Evolutionary conservation across 2,888 invertebrate genomes (phyloP).

Genomic region (Trachelus iudaicus): DNA sequence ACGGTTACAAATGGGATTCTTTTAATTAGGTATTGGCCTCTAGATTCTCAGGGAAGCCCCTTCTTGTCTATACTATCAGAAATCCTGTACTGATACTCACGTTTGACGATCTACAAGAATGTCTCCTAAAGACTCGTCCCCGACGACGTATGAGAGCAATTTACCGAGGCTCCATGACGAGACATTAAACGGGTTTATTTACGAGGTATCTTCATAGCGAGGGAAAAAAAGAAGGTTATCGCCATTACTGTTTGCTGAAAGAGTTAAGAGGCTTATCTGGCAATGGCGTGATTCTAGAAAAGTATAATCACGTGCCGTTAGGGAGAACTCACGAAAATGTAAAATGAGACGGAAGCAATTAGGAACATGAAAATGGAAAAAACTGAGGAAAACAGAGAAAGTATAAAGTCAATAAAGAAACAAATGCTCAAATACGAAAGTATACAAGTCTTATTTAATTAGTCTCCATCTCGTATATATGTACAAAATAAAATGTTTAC

Average conservation of each 20-base stretch:
- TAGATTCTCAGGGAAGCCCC: not conserved
- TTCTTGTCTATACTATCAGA: not conserved
- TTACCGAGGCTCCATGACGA: not conserved
- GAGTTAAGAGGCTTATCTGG: not conserved
- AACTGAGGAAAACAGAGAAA: not conserved
- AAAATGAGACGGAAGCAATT: not conserved
- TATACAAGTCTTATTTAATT: conserved; percentile 53
- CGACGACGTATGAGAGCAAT: not conserved
- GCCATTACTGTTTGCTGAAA: not conserved
- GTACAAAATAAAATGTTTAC: conserved; percentile 36
- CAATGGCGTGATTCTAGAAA: not conserved
- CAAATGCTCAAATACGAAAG: conserved; percentile 41
- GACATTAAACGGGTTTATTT: not conserved
- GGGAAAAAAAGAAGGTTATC: conserved; percentile 4
- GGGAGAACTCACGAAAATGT: not conserved
- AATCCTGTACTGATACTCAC: not conserved
- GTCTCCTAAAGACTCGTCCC: not conserved
- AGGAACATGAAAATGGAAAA: not conserved
- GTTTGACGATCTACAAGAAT: not conserved
- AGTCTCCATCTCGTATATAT: conserved; percentile 32
- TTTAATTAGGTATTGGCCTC: not conserved
- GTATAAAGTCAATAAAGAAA: not conserved
- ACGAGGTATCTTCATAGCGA: not conserved
- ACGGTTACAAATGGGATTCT: not conserved
- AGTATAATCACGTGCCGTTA: not conserved